Evolutionary conservation across 2,888 invertebrate species (phyloP).

Genomic region (Congeria kusceri): DNA sequence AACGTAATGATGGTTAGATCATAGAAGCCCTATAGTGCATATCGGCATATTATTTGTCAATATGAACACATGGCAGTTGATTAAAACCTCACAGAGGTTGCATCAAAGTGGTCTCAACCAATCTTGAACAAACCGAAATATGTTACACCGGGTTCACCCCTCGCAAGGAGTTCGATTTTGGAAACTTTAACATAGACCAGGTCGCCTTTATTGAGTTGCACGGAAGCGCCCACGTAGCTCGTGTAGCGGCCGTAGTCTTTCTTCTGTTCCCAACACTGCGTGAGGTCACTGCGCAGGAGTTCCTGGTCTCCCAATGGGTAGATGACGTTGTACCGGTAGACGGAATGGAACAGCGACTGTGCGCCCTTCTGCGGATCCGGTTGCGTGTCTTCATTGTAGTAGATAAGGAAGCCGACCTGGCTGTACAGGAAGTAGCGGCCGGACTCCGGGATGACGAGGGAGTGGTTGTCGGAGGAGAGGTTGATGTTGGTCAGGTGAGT

Average conservation of each 20-base stretch:
- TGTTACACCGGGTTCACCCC: slow-evolving; percentile 11
- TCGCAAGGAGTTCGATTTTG: slow-evolving; percentile 29
- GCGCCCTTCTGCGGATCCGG: neutral
- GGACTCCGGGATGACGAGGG: slow-evolving; percentile 59
- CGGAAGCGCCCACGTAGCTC: slow-evolving; percentile 65
- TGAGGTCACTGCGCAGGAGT: slow-evolving; percentile 63
- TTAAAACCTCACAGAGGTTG: too few relatives aligned
- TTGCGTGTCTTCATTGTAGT: slow-evolving; percentile 44
- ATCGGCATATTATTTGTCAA: too few relatives aligned
- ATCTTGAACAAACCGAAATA: slow-evolving; percentile 61
- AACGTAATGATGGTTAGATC: too few relatives aligned
- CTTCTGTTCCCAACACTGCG: slow-evolving; percentile 65
- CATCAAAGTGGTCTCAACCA: neutral
- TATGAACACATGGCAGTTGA: too few relatives aligned
- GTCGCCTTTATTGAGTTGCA: slow-evolving; percentile 62
- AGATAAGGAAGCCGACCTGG: slow-evolving; percentile 64
- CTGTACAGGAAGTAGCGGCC: slow-evolving; percentile 70
- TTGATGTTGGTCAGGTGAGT: slow-evolving; percentile 56
- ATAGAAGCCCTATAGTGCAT: too few relatives aligned
- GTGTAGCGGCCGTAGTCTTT: slow-evolving; percentile 66
- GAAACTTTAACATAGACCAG: slow-evolving; percentile 66
- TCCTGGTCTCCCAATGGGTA: slow-evolving; percentile 66
- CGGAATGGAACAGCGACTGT: slow-evolving; percentile 64
- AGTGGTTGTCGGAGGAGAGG: slow-evolving; percentile 43
- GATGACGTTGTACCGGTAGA: slow-evolving; percentile 63